phyloP scores from a whole-genome alignment of 2,888 invertebrate species.

The Tubulanus polymorphus region DNA sequence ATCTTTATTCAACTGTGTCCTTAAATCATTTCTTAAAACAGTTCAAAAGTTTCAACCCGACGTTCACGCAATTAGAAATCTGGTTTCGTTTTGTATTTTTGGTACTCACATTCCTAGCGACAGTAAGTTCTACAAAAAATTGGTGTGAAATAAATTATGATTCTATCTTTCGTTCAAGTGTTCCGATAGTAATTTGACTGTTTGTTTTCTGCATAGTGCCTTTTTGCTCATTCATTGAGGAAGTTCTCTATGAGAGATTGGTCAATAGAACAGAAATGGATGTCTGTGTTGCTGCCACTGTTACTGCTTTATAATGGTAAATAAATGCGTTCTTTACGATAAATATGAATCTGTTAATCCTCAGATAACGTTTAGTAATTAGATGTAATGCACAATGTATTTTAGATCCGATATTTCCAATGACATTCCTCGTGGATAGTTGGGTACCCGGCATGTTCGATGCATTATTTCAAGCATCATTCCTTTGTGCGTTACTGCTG shows the following conservation, averaged over 20 bases:
- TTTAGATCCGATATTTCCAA: conserved; percentile 88
- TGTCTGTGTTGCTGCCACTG: conserved; percentile 79
- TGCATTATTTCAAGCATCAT: conserved; percentile 83
- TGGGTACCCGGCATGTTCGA: conserved; percentile 91
- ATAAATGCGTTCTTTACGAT: too few relatives aligned
- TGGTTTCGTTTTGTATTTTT: conserved; percentile 95
- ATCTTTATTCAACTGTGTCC: too few relatives aligned
- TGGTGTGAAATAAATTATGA: too few relatives aligned
- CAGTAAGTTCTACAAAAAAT: conserved; percentile 76
- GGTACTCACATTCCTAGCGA: conserved; percentile 76
- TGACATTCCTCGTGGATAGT: conserved; percentile 82
- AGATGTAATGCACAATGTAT: conserved; percentile 22
- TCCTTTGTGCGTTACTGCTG: conserved; percentile 78
- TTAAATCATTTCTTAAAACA: too few relatives aligned
- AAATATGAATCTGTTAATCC: not conserved
- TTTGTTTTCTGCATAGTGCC: conserved; percentile 64
- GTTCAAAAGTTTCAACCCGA: conserved; percentile 95
- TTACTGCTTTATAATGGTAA: conserved; percentile 88
- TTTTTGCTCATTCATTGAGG: conserved; percentile 84
- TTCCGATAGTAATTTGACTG: not conserved
- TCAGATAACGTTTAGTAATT: not conserved
- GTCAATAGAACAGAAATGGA: conserved; percentile 98
- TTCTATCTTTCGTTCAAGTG: not conserved
- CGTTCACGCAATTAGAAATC: conserved; percentile 94
- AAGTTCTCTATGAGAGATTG: conserved; percentile 86